These are phyloP conservation scores for Gasterosteus aculeatus DNA, from an alignment of 2,113 vertebrate species.

Conservation along the genomic window DNA sequence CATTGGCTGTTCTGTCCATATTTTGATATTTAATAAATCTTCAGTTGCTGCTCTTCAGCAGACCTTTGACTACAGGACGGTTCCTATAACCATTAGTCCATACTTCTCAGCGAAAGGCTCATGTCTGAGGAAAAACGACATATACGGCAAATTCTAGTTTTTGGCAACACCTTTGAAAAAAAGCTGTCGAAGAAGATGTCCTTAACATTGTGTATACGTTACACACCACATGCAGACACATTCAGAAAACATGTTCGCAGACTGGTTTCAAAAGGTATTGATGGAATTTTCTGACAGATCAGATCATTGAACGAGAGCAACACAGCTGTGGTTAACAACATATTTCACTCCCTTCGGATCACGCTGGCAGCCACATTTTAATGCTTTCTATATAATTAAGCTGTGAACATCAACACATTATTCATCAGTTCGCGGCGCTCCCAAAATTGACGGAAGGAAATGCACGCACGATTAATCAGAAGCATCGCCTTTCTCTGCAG, in stretches of 20 bases:
- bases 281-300: constrained; percentile 30
- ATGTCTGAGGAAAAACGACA: background rate
- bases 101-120: background rate
- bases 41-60: background rate
- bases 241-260: background rate
- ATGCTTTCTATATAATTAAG: constrained; percentile 65
- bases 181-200: background rate
- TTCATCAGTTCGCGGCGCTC: constrained; percentile 59
- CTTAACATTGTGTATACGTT: background rate
- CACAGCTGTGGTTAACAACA: constrained; percentile 41
- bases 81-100: background rate
- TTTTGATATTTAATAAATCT: background rate
- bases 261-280: constrained; percentile 10
- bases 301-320: constrained; percentile 21
- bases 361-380: constrained; percentile 36
- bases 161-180: background rate
- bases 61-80: background rate
- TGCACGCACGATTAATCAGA: constrained; percentile 62
- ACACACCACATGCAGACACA: background rate
- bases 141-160: background rate
- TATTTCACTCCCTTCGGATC: constrained; percentile 37
- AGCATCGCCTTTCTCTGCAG: constrained; percentile 21
- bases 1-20: background rate
- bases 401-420: constrained; percentile 50
- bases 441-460: constrained; percentile 56